Evolutionary conservation across 2,113 vertebrate genomes (phyloP), one percentile per base, ranked within the genome.

Genomic region (Stigmatopora nigra): DNA sequence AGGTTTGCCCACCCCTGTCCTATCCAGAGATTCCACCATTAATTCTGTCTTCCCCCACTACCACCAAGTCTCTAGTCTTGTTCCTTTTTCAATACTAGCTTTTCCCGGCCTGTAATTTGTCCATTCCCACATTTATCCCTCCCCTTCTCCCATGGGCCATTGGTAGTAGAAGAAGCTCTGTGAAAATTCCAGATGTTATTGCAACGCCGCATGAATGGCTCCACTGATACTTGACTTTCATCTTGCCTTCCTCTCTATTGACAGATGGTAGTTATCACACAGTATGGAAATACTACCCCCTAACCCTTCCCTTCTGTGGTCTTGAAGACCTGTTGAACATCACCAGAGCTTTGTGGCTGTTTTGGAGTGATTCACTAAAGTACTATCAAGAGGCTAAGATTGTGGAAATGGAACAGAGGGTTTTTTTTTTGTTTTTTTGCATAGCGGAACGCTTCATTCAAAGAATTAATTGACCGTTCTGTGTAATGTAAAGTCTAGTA

Each of bases 181-280:
- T 81, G 70, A 86, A 84, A 84, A 88, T 87, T 86, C 84, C 81
- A 87, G 78, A 83, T 61, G 41, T 83, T 82, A 85, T 84, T 86
- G 77, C 73, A 65, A 68, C 69, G 76, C 69, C 71, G 73, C 78
- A 46, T 77, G 63, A 72, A 69, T 67, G 80, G 73, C 77, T 85
- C 78, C 76, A 77, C 69, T 72, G 75, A 80, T 65, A 45, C 71
- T 76, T 61, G 47, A 47, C 75, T 87, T 89, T 87, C 80, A 86
- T 88, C 80, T 86, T 68, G 13, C 62, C 25, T 81, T 76, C 77
- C 76, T 81, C 71, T 71, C 81, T 63, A 71, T 78, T 82, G 78
- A 86, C 86, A 86, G 84, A 84, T 87, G 86, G 82, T 85, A 83
- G 79, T 87, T 85, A 86, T 84, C 80, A 88, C 79, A 81, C 73